Evolutionary conservation across 1,140 invertebrate genomes (phyloP), one percentile per base, ranked within the genome.

Genomic region (Conus ventricosus): DNA sequence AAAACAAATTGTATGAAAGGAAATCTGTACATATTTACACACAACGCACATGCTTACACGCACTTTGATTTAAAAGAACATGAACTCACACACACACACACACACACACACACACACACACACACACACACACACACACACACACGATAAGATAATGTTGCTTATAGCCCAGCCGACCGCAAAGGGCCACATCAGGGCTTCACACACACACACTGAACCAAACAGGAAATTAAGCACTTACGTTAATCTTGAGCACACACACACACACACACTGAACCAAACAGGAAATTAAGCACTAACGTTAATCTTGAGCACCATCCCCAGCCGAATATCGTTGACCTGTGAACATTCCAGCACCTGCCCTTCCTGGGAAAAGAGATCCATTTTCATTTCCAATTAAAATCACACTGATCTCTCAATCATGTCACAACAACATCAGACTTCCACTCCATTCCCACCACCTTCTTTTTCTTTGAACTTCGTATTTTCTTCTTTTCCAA

Each of bases 301-400:
- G 91, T 91, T 94, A 57, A 94, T 92, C 82, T 94, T 94, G 57
- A 93, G 92, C 67, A 92, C 92, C 80, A 94, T 88, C 84, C 94
- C 94, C 86, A 94, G 88, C 93, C 98, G 96, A 93, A 99, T 98
- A 95, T 99, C 98, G 96, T 98, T 99, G 87, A 99, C 98, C 97
- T 99, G 98, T 95, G 98, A 99, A 91, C 99, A 96, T 95, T 99
- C 98, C 91, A 99, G 97, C 89, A 99, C 98, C 96, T 99, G 98
- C 67, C 98, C 98, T 94, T 99, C 98, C 98, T 99, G 95, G 81
- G 96, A 96, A 13, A 17, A 84, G 85, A 15, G 88, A 83, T n/a
- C 60, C n/a, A 23, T 78, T 39, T 83, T 53, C 81, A 83, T 23
- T 54, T 39, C 10, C 76, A 39, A 25, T 25, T n/a, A 39, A n/a